Evolutionary conservation across 2,888 invertebrate genomes (phyloP).

Genomic region (Entomobrya proxima): DNA sequence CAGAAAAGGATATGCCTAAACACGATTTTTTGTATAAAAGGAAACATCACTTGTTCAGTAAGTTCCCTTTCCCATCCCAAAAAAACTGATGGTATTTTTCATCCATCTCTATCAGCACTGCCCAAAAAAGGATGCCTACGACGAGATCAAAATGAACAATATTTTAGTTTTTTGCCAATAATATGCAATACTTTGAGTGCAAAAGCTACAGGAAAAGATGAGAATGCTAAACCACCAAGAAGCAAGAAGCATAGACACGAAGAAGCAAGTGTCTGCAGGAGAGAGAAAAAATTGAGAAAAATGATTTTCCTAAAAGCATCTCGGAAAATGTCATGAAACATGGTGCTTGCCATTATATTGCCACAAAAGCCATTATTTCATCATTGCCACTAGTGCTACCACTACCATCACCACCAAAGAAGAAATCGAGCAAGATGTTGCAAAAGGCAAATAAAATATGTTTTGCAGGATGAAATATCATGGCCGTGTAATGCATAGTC

Average conservation of each 20-base stretch:
- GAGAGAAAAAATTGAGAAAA: neutral
- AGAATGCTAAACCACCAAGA: no score
- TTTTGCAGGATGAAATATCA: neutral
- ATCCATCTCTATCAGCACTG: constrained; percentile 20
- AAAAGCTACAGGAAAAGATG: neutral
- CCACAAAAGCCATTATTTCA: neutral
- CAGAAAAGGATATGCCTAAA: neutral
- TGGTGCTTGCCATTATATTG: neutral
- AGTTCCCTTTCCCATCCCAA: constrained; percentile 36
- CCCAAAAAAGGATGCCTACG: constrained; percentile 52
- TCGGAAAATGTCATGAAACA: constrained; percentile 56
- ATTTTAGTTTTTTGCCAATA: constrained; percentile 38
- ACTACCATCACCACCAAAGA: neutral
- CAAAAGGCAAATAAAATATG: constrained; percentile 4
- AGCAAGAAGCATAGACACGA: no score
- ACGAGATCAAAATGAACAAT: neutral
- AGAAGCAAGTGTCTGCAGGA: no score
- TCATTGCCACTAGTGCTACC: neutral
- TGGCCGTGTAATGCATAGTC: neutral
- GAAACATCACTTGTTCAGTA: constrained; percentile 31
- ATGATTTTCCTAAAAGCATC: constrained; percentile 46
- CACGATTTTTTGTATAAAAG: constrained; percentile 3
- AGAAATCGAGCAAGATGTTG: constrained; percentile 12
- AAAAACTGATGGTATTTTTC: neutral
- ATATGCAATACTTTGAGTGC: constrained; percentile 23